Base-by-base conservation (phyloP, 2,113 vertebrate species). In the Sinosuthora webbiana region DNA sequence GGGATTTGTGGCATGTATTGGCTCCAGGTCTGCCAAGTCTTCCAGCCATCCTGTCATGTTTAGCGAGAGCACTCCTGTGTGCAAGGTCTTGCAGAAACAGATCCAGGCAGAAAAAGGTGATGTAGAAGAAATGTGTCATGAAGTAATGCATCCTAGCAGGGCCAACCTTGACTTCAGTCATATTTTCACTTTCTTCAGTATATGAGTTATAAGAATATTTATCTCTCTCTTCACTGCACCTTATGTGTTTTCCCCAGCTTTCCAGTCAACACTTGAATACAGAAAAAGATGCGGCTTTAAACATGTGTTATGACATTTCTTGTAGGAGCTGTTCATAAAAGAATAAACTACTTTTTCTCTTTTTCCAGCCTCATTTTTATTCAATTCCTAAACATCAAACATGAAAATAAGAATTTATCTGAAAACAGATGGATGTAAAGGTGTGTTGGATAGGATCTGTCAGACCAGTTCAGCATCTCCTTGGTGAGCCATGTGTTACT, bases 351-450 rank as follows among this genome's bases (percentile, higher is more conserved):
- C 1, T 60, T 45, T 49, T 31, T 87, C 31, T 57, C 9, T 7
- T 31, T 92, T 60, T 73, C 37, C 45, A 70, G 33, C 8, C 15
- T 85, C 1, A 15, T 59, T 84, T 93, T 79, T 69, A 71, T 78
- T 56, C 28, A 56, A 17, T 84, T 93, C 69, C 44, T 81, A 63
- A 77, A 75, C 52, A 60, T 20, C 24, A 64, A 52, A 60, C 68
- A 75, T 4, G 0, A 77, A 93, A 94, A 83, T 13, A 55, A 69
- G 45, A 73, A 70, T 81, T 68, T 87, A 30, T 92, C 41, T 81
- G 64, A 73, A 95, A 87, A 93, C 87, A 94, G 89, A 89, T 85
- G 81, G 75, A 73, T 74, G 14, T 28, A 83, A 94, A 95, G 75
- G 71, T 94, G 63, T 67, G 71, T 74, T 70, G 59, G 10, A 71